Percentiles rank a stretch among this genome's conserved stretches.
Conservation (phyloP, 2,797 vertebrate genomes). For the Brachymystax lenok region DNA sequence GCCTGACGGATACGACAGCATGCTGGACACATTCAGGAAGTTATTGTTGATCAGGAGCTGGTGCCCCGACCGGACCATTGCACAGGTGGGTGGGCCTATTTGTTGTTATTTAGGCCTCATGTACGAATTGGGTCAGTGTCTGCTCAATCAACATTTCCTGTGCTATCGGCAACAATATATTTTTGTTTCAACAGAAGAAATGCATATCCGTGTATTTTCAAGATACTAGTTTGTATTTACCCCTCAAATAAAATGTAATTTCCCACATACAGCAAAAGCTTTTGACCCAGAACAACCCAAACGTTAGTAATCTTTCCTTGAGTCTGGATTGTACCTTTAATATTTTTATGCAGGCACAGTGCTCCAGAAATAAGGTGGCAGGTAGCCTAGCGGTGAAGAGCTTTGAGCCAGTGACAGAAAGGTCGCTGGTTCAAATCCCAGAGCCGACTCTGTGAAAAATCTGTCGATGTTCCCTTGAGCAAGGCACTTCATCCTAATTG, state of each 20-base stretch:
- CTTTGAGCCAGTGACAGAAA: no score
- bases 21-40: conserved; percentile 79
- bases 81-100: conserved; percentile 70
- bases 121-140: not conserved
- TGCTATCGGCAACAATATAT: not conserved
- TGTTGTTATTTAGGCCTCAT: not conserved
- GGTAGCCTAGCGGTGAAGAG: no score
- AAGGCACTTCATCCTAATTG: no score
- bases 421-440: no score
- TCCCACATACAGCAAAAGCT: not conserved
- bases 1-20: conserved; percentile 79
- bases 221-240: not conserved
- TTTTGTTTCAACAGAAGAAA: not conserved
- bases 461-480: no score
- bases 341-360: not conserved
- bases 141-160: not conserved
- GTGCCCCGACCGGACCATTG: conserved; percentile 81
- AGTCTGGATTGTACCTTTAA: not conserved
- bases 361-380: not conserved
- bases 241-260: not conserved
- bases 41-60: conserved; percentile 84
- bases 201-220: not conserved
- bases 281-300: not conserved
- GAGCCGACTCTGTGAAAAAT: no score
- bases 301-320: not conserved